Conservation (phyloP, 2,888 invertebrate species). For the Drosophila planitibia region DNA sequence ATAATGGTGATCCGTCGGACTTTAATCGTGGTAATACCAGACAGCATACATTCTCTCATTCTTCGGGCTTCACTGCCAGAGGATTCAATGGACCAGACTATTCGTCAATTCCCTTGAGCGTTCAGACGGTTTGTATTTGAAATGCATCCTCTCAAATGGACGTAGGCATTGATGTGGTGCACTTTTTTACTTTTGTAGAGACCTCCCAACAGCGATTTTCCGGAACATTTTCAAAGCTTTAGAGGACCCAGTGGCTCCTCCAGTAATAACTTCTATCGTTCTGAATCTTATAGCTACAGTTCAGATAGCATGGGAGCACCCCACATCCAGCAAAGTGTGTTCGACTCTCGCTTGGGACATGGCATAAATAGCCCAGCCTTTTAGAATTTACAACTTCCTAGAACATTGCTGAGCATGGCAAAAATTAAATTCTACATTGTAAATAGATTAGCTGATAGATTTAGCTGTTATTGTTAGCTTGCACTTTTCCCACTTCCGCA, state of each 20-base stretch:
- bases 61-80: not conserved
- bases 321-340: constrained; percentile 45
- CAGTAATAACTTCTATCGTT: constrained; percentile 55
- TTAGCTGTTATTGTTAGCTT: not conserved
- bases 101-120: not conserved
- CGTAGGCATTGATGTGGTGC: not conserved
- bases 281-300: constrained; percentile 57
- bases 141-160: not conserved
- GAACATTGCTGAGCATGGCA: not conserved
- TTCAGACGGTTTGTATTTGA: constrained; percentile 15
- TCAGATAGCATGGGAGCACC: constrained; percentile 63
- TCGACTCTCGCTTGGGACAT: constrained; percentile 54
- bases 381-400: constrained; percentile 1
- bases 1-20: not conserved
- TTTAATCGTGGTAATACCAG: not conserved
- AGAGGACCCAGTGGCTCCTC: constrained; percentile 15
- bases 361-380: constrained; percentile 26
- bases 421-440: not conserved
- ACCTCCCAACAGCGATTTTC: not conserved
- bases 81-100: not conserved
- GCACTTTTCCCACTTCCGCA: not conserved
- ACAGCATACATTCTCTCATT: not conserved
- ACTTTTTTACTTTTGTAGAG: not conserved
- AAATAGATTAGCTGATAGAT: constrained; percentile 2
- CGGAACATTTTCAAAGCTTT: not conserved